Evolutionary conservation across 2,888 invertebrate genomes (phyloP).

Genomic region (Lasioglossum vierecki): DNA sequence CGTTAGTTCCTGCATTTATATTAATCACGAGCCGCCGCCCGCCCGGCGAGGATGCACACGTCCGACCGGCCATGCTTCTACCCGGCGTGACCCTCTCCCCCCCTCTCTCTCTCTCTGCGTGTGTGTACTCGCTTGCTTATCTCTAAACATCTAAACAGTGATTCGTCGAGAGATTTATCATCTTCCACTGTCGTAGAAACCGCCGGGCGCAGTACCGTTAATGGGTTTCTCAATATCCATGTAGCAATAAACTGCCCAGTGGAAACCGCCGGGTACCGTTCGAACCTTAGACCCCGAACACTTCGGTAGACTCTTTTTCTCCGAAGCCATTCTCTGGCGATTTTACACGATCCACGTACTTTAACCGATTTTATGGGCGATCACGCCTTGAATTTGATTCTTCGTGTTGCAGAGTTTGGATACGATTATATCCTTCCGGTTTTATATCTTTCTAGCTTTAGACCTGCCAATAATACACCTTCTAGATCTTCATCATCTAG

Average conservation of each 20-base stretch:
- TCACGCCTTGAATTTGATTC: neutral
- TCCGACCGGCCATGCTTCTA: constrained; percentile 28
- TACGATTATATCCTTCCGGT: neutral
- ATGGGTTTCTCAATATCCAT: neutral
- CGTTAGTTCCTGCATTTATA: constrained; percentile 68
- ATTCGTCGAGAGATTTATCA: constrained; percentile 27
- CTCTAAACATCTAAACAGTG: constrained; percentile 33
- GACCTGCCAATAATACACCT: neutral
- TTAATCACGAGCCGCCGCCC: constrained; percentile 55
- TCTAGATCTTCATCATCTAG: too few species aligned
- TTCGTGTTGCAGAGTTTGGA: too few species aligned
- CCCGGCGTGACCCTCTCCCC: neutral
- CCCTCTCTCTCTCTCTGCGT: neutral
- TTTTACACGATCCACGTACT: neutral
- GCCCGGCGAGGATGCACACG: constrained; percentile 38
- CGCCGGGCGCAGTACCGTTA: constrained; percentile 11
- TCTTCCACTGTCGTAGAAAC: constrained; percentile 13
- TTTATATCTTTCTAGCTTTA: neutral
- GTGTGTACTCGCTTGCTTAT: constrained; percentile 11
- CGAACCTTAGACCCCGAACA: neutral
- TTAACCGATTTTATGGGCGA: neutral
- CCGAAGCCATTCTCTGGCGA: neutral
- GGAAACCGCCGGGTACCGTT: neutral
- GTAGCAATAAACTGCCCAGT: neutral
- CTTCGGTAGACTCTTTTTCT: neutral